These are phyloP conservation scores for Thermophis baileyi DNA, from an alignment of 2,113 vertebrate genomes.

Conservation along the genomic window DNA sequence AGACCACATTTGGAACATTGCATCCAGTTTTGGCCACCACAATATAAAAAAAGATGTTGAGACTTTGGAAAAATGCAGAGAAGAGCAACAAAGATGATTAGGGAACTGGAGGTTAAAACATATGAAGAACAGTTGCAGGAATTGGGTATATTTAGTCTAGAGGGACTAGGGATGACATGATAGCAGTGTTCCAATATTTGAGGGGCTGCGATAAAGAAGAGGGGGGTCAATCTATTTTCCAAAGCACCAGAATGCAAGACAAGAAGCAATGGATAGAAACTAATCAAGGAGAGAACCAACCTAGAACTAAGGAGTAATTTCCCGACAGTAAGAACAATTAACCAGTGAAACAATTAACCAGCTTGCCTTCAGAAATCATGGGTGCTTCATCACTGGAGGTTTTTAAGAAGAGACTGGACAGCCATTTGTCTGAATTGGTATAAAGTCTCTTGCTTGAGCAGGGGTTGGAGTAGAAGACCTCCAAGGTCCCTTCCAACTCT, in stretches of 20 bases:
- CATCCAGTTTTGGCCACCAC: too few species aligned
- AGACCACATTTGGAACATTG: too few species aligned
- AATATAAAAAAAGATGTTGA: too few species aligned
- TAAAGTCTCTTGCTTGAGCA: not conserved
- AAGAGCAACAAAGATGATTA: too few species aligned
- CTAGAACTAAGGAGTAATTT: not conserved
- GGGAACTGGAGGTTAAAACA: too few species aligned
- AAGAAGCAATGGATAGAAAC: not conserved
- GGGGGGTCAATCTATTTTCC: too few species aligned
- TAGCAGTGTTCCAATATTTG: too few species aligned
- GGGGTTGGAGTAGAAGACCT: not conserved
- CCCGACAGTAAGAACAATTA: not conserved
- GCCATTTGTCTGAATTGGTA: not conserved
- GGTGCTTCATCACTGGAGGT: not conserved
- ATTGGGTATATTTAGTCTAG: too few species aligned
- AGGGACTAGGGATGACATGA: too few species aligned
- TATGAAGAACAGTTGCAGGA: too few species aligned
- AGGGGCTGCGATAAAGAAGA: too few species aligned
- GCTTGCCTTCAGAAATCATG: not conserved
- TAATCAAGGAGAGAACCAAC: not conserved
- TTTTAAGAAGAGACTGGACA: not conserved
- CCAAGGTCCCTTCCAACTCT: not conserved
- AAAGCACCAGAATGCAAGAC: not conserved
- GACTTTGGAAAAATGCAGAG: too few species aligned
- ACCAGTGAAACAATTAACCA: not conserved